A percentile compares a stretch with the other conserved stretches of the same genome.
Conservation (phyloP, 2,888 invertebrate genomes). For the Cancer borealis region DNA sequence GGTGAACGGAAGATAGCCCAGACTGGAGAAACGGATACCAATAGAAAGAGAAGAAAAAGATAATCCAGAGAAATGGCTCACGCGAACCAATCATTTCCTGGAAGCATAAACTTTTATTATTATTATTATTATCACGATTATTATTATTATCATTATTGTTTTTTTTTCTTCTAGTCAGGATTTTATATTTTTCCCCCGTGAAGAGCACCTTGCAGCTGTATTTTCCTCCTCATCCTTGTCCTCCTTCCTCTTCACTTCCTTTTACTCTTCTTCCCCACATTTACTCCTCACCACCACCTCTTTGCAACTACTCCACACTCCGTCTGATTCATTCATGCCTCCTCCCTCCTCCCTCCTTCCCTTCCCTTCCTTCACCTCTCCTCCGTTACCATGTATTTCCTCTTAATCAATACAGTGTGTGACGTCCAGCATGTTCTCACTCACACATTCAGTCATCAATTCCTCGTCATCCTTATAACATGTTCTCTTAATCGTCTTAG, state of each 20-base stretch:
- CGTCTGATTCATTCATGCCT: neutral
- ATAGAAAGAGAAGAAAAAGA: neutral
- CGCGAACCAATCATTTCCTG: neutral
- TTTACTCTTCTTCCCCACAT: neutral
- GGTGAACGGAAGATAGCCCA: neutral
- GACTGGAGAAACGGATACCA: neutral
- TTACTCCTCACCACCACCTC: neutral
- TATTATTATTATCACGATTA: neutral
- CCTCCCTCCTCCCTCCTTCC: neutral
- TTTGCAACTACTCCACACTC: neutral
- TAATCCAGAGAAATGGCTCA: neutral
- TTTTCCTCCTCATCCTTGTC: neutral
- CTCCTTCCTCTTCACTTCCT: neutral
- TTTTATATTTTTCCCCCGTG: neutral
- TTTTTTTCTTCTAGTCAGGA: neutral
- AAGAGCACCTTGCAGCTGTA: neutral
- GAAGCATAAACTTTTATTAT: neutral
- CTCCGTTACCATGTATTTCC: neutral
- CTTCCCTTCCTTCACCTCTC: neutral
- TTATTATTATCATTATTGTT: neutral
- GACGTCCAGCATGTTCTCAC: neutral
- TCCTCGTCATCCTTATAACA: neutral
- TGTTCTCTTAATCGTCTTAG: neutral
- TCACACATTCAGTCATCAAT: neutral
- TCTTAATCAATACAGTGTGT: conserved; percentile 23